phyloP scores from a whole-genome alignment of 2,888 invertebrate genomes.

The Tinea pellionella region DNA sequence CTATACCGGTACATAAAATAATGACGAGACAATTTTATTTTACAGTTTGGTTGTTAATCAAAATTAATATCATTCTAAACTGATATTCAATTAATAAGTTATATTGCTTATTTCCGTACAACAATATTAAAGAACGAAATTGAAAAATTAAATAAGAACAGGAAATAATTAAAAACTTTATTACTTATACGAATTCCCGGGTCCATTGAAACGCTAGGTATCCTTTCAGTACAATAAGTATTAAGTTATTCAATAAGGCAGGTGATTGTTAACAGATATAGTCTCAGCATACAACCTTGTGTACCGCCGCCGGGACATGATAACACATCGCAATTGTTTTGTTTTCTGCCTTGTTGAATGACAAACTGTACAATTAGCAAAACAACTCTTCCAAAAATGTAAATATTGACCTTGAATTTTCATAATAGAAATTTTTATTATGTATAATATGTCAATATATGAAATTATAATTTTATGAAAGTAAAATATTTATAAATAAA shows the following conservation, averaged over 20 bases:
- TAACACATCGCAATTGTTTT: conserved; percentile 12
- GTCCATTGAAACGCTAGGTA: neutral
- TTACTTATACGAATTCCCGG: neutral
- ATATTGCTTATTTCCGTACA: too few relatives aligned
- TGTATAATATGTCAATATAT: too few relatives aligned
- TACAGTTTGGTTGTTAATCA: too few relatives aligned
- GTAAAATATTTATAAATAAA: too few relatives aligned
- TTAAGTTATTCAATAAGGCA: neutral
- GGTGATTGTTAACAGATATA: conserved; percentile 30
- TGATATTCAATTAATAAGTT: too few relatives aligned
- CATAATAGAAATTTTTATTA: too few relatives aligned
- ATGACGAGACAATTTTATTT: too few relatives aligned
- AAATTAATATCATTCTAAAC: too few relatives aligned
- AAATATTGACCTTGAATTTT: neutral
- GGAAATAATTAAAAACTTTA: conserved; percentile 4
- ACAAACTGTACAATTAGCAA: neutral
- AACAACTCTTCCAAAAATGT: neutral
- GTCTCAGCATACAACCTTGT: conserved; percentile 1
- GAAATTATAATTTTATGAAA: too few relatives aligned
- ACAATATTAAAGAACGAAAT: too few relatives aligned
- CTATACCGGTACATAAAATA: too few relatives aligned
- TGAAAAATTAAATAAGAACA: neutral
- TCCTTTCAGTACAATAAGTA: neutral
- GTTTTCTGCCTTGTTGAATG: neutral
- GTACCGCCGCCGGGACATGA: neutral